A percentile compares a stretch with the other conserved stretches of the same genome.
Conservation (phyloP, 2,888 invertebrate species). For the Limnephilus rhombicus region DNA sequence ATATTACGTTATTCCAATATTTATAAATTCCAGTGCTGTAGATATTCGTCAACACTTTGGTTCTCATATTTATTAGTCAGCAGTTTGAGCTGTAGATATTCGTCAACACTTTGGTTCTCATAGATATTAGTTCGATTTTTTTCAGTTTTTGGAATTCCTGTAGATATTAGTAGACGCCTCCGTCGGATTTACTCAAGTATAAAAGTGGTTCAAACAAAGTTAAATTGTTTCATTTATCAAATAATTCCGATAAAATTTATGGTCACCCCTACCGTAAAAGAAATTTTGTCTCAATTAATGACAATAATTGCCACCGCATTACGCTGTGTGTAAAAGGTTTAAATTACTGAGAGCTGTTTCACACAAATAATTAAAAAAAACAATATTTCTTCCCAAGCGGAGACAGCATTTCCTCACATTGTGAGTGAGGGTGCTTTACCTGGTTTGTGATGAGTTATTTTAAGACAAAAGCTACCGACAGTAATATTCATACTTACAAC, state of each 20-base stretch:
- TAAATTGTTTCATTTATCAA: too few relatives aligned
- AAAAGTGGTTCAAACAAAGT: too few relatives aligned
- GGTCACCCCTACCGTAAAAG: constrained; percentile 7
- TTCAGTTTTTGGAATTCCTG: too few relatives aligned
- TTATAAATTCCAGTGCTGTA: too few relatives aligned
- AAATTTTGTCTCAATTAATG: constrained; percentile 54
- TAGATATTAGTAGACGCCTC: too few relatives aligned
- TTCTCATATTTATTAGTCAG: too few relatives aligned
- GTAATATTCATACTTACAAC: background rate
- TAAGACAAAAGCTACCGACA: background rate
- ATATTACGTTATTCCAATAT: too few relatives aligned
- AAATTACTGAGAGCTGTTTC: constrained; percentile 27
- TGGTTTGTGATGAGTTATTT: background rate
- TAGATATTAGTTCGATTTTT: too few relatives aligned
- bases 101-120: too few relatives aligned
- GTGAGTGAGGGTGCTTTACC: background rate
- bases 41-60: too few relatives aligned
- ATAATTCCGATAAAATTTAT: background rate
- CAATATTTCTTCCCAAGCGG: background rate
- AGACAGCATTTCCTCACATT: background rate
- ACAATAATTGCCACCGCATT: constrained; percentile 35
- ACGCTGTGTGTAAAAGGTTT: background rate
- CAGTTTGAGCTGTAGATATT: too few relatives aligned
- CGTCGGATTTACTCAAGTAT: too few relatives aligned
- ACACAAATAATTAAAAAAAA: constrained; percentile 47